These are phyloP conservation scores for Petrophora chlorosata DNA, from an alignment of 2,888 invertebrate genomes.

Conservation along the genomic window DNA sequence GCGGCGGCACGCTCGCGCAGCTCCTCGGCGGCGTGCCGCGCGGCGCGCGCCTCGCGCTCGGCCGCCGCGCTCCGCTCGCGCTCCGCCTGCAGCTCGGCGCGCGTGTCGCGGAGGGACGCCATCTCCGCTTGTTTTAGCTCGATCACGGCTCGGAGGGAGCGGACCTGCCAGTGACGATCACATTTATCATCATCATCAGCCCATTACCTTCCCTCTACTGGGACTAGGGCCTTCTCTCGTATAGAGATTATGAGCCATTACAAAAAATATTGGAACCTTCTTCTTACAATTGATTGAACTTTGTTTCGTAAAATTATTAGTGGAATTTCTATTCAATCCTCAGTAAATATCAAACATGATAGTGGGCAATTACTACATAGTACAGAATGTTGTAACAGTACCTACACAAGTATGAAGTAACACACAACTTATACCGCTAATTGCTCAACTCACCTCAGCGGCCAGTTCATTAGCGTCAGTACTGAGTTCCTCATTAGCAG, in stretches of 20 bases:
- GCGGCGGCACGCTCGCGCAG: conserved; percentile 90
- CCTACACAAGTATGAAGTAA: not conserved
- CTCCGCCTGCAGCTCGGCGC: conserved; percentile 87
- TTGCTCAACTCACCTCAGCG: conserved; percentile 59
- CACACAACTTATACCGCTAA: not conserved
- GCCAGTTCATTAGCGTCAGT: conserved; percentile 76
- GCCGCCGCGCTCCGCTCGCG: conserved; percentile 89
- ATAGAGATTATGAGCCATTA: no score
- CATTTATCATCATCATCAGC: no score
- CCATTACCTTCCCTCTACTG: no score
- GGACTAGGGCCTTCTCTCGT: no score
- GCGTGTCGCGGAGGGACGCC: conserved; percentile 88
- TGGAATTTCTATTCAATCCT: no score
- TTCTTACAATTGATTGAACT: no score
- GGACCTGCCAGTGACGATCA: conserved; percentile 63
- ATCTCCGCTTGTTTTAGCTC: conserved; percentile 95
- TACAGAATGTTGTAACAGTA: not conserved
- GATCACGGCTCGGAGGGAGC: conserved; percentile 92
- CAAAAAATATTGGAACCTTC: no score
- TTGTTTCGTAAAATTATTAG: no score
- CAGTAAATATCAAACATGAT: no score
- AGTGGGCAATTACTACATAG: no score
- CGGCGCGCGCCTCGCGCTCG: conserved; percentile 88
- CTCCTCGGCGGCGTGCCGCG: conserved; percentile 94
- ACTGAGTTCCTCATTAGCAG: conserved; percentile 72